These are phyloP conservation scores for Slavum lentiscoides DNA, from an alignment of 2,888 invertebrate genomes.

Conservation along the genomic window DNA sequence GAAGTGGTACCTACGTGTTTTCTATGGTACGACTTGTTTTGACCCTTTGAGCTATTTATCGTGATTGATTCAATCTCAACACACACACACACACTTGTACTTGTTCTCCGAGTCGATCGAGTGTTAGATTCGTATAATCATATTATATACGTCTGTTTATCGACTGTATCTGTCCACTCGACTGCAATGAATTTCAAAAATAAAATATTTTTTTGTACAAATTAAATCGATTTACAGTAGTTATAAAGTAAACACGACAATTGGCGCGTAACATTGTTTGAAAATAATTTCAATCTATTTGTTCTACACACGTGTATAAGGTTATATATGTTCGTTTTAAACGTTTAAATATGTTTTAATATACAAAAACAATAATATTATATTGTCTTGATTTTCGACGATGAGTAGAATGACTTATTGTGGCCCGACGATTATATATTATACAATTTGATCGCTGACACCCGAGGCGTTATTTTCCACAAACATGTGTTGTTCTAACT, in stretches of 20 bases:
- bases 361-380: too few relatives aligned
- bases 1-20: not conserved
- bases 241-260: conserved; percentile 2
- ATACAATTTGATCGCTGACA: too few relatives aligned
- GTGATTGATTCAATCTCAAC: not conserved
- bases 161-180: not conserved
- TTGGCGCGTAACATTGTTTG: not conserved
- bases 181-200: not conserved
- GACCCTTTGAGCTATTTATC: conserved; percentile 13
- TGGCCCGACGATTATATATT: too few relatives aligned
- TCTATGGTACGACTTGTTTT: not conserved
- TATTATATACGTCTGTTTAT: not conserved
- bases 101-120: not conserved
- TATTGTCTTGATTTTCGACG: too few relatives aligned
- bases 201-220: too few relatives aligned
- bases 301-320: not conserved
- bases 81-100: not conserved
- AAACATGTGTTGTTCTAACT: too few relatives aligned
- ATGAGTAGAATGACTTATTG: too few relatives aligned
- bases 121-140: not conserved
- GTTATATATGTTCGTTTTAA: not conserved
- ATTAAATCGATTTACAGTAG: too few relatives aligned
- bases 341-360: not conserved
- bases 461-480: too few relatives aligned
- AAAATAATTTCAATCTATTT: conserved; percentile 6